A percentile compares a stretch with the other conserved stretches of the same genome.
Evolutionary conservation across 2,797 vertebrate genomes (phyloP).

Genomic region (Choloepus didactylus): DNA sequence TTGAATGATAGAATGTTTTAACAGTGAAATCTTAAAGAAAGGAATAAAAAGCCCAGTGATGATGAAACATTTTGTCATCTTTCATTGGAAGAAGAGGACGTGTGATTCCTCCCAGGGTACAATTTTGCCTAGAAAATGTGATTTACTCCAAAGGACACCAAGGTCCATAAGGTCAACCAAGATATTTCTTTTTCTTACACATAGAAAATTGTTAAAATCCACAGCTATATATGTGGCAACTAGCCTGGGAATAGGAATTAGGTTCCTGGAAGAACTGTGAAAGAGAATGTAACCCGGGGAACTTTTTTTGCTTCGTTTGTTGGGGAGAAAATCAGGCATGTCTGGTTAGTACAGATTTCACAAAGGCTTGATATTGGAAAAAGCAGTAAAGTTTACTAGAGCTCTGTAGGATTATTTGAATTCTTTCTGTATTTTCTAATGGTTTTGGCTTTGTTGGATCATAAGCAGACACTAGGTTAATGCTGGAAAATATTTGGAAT

Average conservation of each 20-base stretch:
- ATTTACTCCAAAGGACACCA: background rate
- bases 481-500: background rate
- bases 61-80: background rate
- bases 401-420: background rate
- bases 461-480: background rate
- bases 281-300: background rate
- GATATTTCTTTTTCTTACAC: background rate
- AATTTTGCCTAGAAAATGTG: slow-evolving; percentile 10
- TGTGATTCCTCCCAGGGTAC: background rate
- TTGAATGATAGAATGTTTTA: slow-evolving; percentile 9
- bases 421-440: slow-evolving; percentile 26
- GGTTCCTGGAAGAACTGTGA: background rate
- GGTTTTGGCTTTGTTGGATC: background rate
- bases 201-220: background rate
- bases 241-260: background rate
- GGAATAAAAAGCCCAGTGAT: background rate
- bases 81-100: background rate
- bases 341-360: background rate
- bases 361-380: background rate
- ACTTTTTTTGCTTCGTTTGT: background rate
- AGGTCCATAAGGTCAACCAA: background rate
- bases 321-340: background rate
- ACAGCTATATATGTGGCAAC: background rate
- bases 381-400: background rate
- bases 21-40: slow-evolving; percentile 14